These are phyloP conservation scores for Cylas formicarius DNA, from an alignment of 1,140 invertebrate genomes.

Conservation along the genomic window DNA sequence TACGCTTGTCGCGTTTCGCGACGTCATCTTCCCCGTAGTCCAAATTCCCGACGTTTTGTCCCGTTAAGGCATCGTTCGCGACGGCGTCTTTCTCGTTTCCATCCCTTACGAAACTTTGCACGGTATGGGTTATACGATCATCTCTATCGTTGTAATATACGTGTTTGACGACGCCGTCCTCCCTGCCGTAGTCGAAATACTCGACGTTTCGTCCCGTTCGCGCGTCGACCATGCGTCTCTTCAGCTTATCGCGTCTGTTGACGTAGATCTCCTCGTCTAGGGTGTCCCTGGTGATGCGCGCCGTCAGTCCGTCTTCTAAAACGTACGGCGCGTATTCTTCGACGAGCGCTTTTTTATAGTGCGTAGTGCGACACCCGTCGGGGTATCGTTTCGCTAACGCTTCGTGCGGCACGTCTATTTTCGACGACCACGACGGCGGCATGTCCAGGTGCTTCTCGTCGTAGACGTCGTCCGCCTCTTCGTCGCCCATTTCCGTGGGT, in stretches of 20 bases:
- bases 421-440: constrained; percentile 69
- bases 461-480: constrained; percentile 43
- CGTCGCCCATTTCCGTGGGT: constrained; percentile 44
- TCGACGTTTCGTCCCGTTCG: constrained; percentile 53
- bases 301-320: constrained; percentile 61
- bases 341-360: constrained; percentile 68
- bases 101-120: background rate
- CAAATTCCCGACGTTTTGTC: constrained; percentile 22
- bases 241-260: constrained; percentile 61
- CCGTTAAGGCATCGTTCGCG: background rate
- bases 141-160: no score
- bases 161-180: constrained; percentile 60
- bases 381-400: constrained; percentile 71
- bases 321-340: constrained; percentile 73
- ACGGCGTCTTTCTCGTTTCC: no score
- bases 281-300: constrained; percentile 59
- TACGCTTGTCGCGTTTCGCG: constrained; percentile 53
- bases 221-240: constrained; percentile 52
- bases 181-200: constrained; percentile 59
- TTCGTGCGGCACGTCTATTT: constrained; percentile 57
- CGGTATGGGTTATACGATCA: background rate
- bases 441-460: constrained; percentile 72
- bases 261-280: constrained; percentile 64
- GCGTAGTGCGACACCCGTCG: constrained; percentile 58
- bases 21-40: constrained; percentile 45